Conservation (phyloP, 1,140 invertebrate species). For the Orius insidiosus region DNA sequence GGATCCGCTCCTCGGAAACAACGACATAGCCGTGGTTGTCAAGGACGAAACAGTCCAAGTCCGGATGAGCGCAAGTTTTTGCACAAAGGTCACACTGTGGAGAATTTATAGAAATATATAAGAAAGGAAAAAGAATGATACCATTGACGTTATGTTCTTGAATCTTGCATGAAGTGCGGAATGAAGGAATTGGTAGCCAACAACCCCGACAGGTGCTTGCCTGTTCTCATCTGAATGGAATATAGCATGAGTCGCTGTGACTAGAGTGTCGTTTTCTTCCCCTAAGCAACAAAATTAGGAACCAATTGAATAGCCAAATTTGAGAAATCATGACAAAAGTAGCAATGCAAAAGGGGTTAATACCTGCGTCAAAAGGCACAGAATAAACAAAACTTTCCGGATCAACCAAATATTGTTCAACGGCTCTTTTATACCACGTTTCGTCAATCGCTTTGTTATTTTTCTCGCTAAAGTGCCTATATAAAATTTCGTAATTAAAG, state of each 20-base stretch:
- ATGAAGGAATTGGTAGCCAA: slow-evolving; percentile 79
- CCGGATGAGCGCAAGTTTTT: slow-evolving; percentile 47
- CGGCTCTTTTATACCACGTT: slow-evolving; percentile 81
- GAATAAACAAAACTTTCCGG: slow-evolving; percentile 74
- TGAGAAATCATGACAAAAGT: neutral
- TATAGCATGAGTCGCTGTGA: slow-evolving; percentile 76
- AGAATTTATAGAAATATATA: neutral
- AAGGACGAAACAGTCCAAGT: slow-evolving; percentile 66
- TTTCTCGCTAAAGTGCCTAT: slow-evolving; percentile 32
- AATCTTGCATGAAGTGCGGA: slow-evolving; percentile 54
- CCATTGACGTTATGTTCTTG: slow-evolving; percentile 54
- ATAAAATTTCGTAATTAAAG: slow-evolving; percentile 15
- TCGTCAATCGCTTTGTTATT: slow-evolving; percentile 74
- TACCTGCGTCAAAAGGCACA: slow-evolving; percentile 53
- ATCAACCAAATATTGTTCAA: slow-evolving; percentile 69
- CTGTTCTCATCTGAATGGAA: slow-evolving; percentile 46
- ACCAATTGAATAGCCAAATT: neutral
- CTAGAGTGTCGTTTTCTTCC: slow-evolving; percentile 44
- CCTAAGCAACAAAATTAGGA: slow-evolving; percentile 23
- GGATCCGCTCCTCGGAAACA: slow-evolving; percentile 47
- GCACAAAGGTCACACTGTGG: slow-evolving; percentile 15
- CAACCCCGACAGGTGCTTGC: slow-evolving; percentile 70
- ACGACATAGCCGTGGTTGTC: slow-evolving; percentile 82
- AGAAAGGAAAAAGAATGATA: slow-evolving; percentile 20
- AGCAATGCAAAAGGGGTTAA: neutral